A percentile compares a stretch with the other conserved stretches of the same genome.
Evolutionary conservation across 1,140 invertebrate species (phyloP).

Genomic region (Bombus fervidus): DNA sequence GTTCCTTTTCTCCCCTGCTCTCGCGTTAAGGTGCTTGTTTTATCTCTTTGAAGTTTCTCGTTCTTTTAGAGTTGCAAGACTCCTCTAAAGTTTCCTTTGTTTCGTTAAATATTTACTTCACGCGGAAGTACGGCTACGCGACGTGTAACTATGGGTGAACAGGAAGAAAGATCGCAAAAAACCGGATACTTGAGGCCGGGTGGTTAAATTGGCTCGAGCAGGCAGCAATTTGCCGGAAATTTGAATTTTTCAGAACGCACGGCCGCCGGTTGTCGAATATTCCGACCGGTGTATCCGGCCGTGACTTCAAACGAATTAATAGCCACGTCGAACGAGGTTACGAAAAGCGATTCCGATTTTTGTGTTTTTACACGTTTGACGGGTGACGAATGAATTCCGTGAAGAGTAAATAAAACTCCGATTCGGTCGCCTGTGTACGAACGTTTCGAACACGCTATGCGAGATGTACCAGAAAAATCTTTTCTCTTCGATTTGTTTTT

Average conservation of each 20-base stretch:
- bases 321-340: conserved; percentile 6
- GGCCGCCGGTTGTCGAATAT: conserved; percentile 4
- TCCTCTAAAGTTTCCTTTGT: neutral
- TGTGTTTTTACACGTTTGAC: conserved; percentile 21
- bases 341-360: conserved; percentile 33
- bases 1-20: neutral
- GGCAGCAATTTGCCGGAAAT: neutral
- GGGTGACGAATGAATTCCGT: conserved; percentile 25
- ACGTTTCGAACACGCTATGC: neutral
- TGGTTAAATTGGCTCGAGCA: neutral
- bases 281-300: neutral
- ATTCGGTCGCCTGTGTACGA: conserved; percentile 13
- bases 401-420: conserved; percentile 26
- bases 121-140: neutral
- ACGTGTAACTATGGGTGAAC: neutral
- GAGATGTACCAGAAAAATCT: conserved; percentile 3
- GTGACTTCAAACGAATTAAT: conserved; percentile 28
- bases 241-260: neutral
- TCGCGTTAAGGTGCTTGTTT: neutral
- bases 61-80: neutral
- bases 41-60: neutral
- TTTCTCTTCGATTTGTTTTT: conserved; percentile 1
- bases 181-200: neutral
- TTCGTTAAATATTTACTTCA: neutral
- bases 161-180: neutral